These are phyloP conservation scores for Thymallus thymallus DNA, from an alignment of 2,113 vertebrate species.

Conservation along the genomic window DNA sequence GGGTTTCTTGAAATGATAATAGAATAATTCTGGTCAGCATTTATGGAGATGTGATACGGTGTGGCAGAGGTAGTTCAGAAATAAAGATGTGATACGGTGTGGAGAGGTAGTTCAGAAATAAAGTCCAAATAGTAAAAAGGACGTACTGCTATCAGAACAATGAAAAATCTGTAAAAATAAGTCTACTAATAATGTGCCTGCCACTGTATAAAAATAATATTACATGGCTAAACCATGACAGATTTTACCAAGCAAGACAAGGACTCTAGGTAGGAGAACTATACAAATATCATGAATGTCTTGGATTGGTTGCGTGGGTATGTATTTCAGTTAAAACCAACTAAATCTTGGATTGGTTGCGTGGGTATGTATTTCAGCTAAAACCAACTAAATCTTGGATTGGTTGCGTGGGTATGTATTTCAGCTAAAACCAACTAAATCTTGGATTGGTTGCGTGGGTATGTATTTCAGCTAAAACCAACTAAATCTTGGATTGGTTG, in stretches of 20 bases:
- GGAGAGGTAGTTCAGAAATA: conserved; percentile 68
- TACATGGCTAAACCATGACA: conserved; percentile 34
- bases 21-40: conserved; percentile 85
- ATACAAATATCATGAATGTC: background rate
- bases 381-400: too few species aligned
- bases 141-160: background rate
- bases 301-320: background rate
- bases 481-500: too few species aligned
- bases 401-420: too few species aligned
- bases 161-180: background rate
- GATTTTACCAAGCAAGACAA: conserved; percentile 50
- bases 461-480: too few species aligned
- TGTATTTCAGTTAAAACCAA: too few species aligned
- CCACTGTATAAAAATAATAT: conserved; percentile 20
- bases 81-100: conserved; percentile 36
- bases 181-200: background rate
- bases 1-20: conserved; percentile 98
- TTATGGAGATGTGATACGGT: conserved; percentile 70
- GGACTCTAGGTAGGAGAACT: conserved; percentile 11
- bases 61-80: conserved; percentile 70
- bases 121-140: background rate
- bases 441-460: too few species aligned
- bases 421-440: too few species aligned
- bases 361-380: too few species aligned
- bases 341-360: too few species aligned